These are phyloP conservation scores for Lemur catta DNA, from an alignment of 2,797 vertebrate species.

Conservation along the genomic window DNA sequence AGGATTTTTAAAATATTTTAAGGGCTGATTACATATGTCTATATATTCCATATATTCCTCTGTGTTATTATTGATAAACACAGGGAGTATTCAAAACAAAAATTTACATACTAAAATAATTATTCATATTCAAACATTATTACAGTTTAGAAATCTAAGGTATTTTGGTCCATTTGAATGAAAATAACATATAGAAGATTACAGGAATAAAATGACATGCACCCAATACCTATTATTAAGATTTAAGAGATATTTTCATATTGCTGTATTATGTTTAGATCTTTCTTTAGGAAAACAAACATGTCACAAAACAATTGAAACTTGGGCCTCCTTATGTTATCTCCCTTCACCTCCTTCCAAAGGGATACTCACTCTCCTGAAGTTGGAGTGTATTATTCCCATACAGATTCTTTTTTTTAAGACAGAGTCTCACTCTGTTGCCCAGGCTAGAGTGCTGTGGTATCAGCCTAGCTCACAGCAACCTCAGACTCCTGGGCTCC, in stretches of 20 bases:
- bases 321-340: background rate
- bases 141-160: background rate
- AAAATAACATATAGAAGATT: background rate
- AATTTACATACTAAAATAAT: background rate
- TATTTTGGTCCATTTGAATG: background rate
- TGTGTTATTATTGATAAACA: background rate
- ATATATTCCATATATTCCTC: background rate
- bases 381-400: background rate
- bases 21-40: background rate
- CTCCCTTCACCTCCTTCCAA: background rate
- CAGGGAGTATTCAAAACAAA: background rate
- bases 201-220: background rate
- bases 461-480: no score
- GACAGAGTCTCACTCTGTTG: no score
- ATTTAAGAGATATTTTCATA: background rate
- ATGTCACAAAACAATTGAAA: background rate
- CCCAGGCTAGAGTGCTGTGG: no score
- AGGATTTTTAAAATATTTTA: background rate
- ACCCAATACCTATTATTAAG: background rate
- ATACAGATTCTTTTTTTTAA: background rate
- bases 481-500: no score
- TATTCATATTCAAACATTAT: background rate
- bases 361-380: background rate
- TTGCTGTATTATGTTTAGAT: background rate
- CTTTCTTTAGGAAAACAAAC: background rate